Conservation (phyloP, 2,113 vertebrate species). For the Phyllopteryx taeniolatus region DNA sequence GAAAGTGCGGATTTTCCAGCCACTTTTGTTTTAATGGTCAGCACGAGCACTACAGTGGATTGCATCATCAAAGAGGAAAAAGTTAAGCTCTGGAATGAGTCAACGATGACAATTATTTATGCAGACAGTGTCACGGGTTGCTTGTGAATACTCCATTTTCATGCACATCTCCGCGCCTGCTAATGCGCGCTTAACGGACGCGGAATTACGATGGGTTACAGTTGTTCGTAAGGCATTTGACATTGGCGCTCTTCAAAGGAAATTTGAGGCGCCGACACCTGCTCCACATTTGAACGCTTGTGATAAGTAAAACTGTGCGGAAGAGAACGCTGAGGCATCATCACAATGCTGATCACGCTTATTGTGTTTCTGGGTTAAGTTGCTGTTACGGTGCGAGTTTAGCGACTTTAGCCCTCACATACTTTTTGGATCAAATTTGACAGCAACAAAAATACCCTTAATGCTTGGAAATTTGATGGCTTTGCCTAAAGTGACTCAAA, state of each 20-base stretch:
- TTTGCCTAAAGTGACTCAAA: no score
- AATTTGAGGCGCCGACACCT: slow-evolving; percentile 44
- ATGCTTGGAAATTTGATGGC: no score
- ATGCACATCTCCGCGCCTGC: slow-evolving; percentile 14
- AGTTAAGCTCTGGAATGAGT: not conserved
- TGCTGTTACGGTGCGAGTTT: not conserved
- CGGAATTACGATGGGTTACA: slow-evolving; percentile 51
- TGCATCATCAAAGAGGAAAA: not conserved
- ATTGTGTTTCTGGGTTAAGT: not conserved
- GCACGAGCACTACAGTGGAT: not conserved
- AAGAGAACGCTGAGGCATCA: slow-evolving; percentile 11
- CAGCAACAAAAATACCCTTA: no score
- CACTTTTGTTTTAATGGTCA: not conserved
- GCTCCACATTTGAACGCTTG: slow-evolving; percentile 31
- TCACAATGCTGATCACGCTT: not conserved
- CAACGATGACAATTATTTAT: slow-evolving; percentile 5
- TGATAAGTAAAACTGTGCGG: slow-evolving; percentile 13
- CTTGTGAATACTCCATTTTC: slow-evolving; percentile 44
- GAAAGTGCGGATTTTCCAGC: not conserved
- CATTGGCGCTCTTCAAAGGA: slow-evolving; percentile 33
- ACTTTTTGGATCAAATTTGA: no score
- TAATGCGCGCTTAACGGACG: slow-evolving; percentile 57
- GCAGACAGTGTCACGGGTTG: slow-evolving; percentile 10
- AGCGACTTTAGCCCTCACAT: not conserved
- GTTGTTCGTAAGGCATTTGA: slow-evolving; percentile 51